Base-by-base conservation (phyloP, 2,797 vertebrate species). In the Tachyglossus aculeatus region DNA sequence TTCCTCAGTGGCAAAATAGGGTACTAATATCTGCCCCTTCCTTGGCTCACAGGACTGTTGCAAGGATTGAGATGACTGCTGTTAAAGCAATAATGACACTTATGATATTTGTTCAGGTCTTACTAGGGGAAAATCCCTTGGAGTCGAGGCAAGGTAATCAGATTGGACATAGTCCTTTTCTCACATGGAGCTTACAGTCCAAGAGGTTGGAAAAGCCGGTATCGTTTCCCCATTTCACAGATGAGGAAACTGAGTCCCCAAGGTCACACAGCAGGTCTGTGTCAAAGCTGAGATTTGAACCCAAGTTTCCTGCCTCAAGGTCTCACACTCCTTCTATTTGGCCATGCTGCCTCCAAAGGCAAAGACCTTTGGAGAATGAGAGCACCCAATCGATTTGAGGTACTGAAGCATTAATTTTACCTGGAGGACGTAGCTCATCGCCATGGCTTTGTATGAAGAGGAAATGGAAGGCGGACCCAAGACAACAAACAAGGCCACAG, bases 261-360 rank as follows among this genome's bases (percentile, higher is more conserved):
- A 18, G 32, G 31, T 54, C 52, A 37, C 36, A 39, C 25, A 22
- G 10, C 15, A 22, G 12, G 29, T 25, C 24, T 18, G 6, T 3
- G 25, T 27, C 22, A 10, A 32, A 36, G 19, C 10, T 18, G 47
- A 18, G 9, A 7, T 27, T 13, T 10, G 24, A 54, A 25, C 39
- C 18, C 18, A 18, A 21, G 7, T 7, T 16, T 19, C 27, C 33
- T 15, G 13, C 21, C 5, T 3, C 8, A 2, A 43, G 19, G 11
- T 10, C 62, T 38, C 13, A 3, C 3, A 13, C 22, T 15, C 3
- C n/a, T n/a, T n/a, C n/a, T n/a, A n/a, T n/a, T n/a, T 6, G 25
- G 22, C n/a, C 4, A 0, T 27, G 11, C 22, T 31, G 7, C 91
- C 92, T 79, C 39, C 74, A 67, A 34, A 54, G 66, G 74, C 40